Evolutionary conservation across 2,888 invertebrate species (phyloP).

Genomic region (Diplazon laetatorius): DNA sequence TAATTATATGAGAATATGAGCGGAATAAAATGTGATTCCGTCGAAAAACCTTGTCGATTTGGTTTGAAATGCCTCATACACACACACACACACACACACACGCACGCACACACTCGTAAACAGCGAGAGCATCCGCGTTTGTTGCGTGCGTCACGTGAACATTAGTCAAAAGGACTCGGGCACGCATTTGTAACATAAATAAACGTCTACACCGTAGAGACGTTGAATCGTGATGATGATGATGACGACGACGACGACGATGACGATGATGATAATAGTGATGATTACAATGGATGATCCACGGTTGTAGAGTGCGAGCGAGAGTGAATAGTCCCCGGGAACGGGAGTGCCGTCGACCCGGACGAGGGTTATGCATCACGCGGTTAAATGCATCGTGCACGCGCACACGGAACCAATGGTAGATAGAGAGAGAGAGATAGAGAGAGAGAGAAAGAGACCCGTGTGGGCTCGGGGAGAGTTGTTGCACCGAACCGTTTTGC

Average conservation of each 20-base stretch:
- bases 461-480: no score
- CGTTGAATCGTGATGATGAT: constrained; percentile 1
- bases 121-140: constrained; percentile 55
- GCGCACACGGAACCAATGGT: not conserved
- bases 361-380: constrained; percentile 31
- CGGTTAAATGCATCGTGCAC: not conserved
- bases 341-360: constrained; percentile 44
- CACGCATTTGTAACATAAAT: constrained; percentile 48
- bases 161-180: constrained; percentile 31
- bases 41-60: no score
- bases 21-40: no score
- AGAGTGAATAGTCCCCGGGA: constrained; percentile 78
- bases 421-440: constrained; percentile 18
- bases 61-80: no score
- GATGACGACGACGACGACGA: not conserved
- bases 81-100: constrained; percentile 10
- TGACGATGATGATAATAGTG: constrained; percentile 2
- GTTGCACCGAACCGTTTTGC: no score
- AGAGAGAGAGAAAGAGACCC: constrained; percentile 50
- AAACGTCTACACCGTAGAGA: not conserved
- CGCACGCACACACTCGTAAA: not conserved
- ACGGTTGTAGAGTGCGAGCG: constrained; percentile 76
- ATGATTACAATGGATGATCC: constrained; percentile 7
- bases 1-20: no score
- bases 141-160: constrained; percentile 53